Conservation (phyloP, 2,888 invertebrate species). For the Zaprionus lineosus region DNA sequence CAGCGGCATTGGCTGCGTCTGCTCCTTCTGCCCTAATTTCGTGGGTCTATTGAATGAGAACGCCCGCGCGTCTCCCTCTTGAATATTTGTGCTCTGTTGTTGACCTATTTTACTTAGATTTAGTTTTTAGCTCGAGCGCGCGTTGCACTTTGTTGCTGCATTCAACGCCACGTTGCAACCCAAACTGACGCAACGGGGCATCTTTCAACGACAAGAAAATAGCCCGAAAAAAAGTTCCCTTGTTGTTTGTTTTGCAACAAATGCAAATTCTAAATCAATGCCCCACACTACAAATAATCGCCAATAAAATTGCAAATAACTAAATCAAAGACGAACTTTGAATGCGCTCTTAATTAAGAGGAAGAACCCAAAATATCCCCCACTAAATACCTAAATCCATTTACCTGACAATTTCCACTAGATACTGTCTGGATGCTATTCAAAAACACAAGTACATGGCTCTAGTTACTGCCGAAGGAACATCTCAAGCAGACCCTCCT, state of each 20-base stretch:
- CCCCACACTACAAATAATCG: conserved; percentile 16
- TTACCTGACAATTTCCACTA: no score
- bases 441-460: no score
- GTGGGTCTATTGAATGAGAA: conserved; percentile 22
- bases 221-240: conserved; percentile 37
- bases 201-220: conserved; percentile 48
- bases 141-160: conserved; percentile 53
- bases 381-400: no score
- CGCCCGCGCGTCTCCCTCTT: conserved; percentile 23
- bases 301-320: conserved; percentile 30
- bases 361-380: neutral
- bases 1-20: conserved; percentile 13
- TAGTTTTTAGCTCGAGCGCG: conserved; percentile 22
- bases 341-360: conserved; percentile 19
- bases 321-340: conserved; percentile 16
- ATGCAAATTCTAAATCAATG: conserved; percentile 66
- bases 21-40: conserved; percentile 12
- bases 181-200: conserved; percentile 58
- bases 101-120: conserved; percentile 60
- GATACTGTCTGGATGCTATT: no score
- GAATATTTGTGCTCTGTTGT: conserved; percentile 38
- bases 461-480: neutral
- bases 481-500: neutral
- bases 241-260: conserved; percentile 37
- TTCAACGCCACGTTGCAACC: conserved; percentile 61